A percentile compares a stretch with the other conserved stretches of the same genome.
Evolutionary conservation across 2,113 vertebrate genomes (phyloP).

Genomic region (Pteropus alecto): DNA sequence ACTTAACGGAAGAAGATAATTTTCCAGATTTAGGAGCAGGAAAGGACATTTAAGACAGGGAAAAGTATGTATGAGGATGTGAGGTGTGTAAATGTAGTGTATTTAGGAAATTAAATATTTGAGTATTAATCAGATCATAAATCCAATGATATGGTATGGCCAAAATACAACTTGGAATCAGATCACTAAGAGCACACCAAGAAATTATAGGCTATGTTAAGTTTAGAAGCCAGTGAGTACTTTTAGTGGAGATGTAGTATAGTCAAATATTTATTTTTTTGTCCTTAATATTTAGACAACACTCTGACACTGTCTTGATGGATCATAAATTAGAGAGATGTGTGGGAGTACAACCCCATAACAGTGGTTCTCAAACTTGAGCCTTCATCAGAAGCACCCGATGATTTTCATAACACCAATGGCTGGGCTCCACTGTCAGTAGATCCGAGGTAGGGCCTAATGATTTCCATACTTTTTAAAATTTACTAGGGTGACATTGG

Average conservation of each 20-base stretch:
- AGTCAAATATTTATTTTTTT: not conserved
- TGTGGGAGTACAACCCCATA: not conserved
- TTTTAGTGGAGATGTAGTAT: not conserved
- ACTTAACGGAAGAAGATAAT: not conserved
- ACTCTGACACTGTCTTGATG: not conserved
- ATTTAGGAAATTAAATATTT: not conserved
- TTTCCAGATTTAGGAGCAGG: not conserved
- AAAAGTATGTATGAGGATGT: not conserved
- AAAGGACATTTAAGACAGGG: not conserved
- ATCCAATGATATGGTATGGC: not conserved
- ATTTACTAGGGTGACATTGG: too few relatives aligned
- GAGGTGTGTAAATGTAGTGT: not conserved
- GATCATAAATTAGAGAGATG: not conserved
- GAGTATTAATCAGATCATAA: not conserved
- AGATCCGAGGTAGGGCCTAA: not conserved
- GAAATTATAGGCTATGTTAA: not conserved
- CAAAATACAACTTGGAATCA: not conserved
- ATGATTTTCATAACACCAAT: not conserved
- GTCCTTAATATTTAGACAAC: not conserved
- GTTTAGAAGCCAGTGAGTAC: not conserved
- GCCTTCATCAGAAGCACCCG: not conserved
- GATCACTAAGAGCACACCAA: not conserved
- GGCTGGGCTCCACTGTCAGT: not conserved
- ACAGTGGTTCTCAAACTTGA: not conserved
- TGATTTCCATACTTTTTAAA: not conserved